Evolutionary conservation across 2,113 vertebrate species (phyloP), one percentile per base, ranked within the genome.

Genomic region (Zapornia atra): DNA sequence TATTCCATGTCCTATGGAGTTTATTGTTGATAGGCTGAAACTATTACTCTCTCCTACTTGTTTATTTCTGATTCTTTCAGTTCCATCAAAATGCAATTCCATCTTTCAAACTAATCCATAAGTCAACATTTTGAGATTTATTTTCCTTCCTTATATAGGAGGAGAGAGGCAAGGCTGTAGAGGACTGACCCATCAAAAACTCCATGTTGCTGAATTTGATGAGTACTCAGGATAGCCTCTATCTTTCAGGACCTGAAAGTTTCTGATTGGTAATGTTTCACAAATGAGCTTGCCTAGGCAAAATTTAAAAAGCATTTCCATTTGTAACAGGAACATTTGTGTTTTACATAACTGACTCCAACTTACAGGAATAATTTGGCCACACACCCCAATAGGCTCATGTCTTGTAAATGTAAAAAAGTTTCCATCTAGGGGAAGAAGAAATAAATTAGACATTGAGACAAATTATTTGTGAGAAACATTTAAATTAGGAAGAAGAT

Each of bases 321-420:
- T 70, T 91, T 82, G 31, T 57, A 69, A 65, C 8, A 54, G 40
- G 21, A 91, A 69, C 22, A 51, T 70, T 84, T 68, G 1, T 81
- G 10, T 28, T 69, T 83, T 78, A 51, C n/a, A 34, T 33, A 77
- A 88, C 65, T 33, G 7, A 25, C 11, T 91, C 15, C 18, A 90
- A 98, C 99, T 99, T 97, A 99, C 99, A 78, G 99, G 99, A 96
- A 99, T 98, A 75, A 99, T 99, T 97, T 99, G 99, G 18, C 99
- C 99, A 91, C 99, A 99, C 5, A 99, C 99, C 4, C 99, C 99
- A 88, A 99, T 72, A 68, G 99, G 99, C n/a, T 99, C 99, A 81
- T 97, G 98, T 90, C 98, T 98, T 89, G 99, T 99, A 88, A 98
- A 99, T 50, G 98, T 98, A 81, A 99, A 99, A 97, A 98, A 98